Conservation (phyloP, 2,797 vertebrate species). For the Lycodopsis pacificus region DNA sequence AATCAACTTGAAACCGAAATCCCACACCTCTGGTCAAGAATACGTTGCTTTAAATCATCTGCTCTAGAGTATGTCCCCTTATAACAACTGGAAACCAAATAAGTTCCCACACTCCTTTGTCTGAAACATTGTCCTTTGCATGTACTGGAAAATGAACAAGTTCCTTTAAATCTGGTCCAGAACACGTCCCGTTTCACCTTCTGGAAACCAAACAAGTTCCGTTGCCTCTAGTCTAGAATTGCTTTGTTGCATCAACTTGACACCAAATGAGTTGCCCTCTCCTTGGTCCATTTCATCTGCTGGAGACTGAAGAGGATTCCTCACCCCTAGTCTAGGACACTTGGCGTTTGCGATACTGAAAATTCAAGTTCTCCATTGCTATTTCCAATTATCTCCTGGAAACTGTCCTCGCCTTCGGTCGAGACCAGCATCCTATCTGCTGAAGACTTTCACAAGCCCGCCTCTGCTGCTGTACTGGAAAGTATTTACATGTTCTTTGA, state of each 20-base stretch:
- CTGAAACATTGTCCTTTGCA: no score
- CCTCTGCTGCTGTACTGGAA: constrained; percentile 35
- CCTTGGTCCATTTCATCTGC: neutral
- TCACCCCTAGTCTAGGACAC: neutral
- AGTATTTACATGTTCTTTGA: constrained; percentile 20
- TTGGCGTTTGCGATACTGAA: neutral
- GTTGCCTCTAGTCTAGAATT: neutral
- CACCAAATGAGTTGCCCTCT: neutral
- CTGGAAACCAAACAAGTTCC: neutral
- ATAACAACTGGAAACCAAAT: neutral
- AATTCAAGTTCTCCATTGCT: constrained; percentile 4
- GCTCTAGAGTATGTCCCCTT: neutral
- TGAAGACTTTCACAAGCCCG: constrained; percentile 15
- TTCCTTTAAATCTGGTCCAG: neutral
- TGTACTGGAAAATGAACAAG: neutral
- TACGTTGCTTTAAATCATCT: no score
- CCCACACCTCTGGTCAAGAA: no score
- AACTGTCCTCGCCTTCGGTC: constrained; percentile 2
- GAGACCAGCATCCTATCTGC: constrained; percentile 8
- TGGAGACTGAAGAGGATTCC: constrained; percentile 3
- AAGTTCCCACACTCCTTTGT: no score
- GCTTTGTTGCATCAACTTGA: neutral
- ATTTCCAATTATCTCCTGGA: neutral
- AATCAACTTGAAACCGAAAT: no score
- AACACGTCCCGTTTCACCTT: neutral